phyloP scores from a whole-genome alignment of 2,113 vertebrate genomes.

The Spilogale gracilis region DNA sequence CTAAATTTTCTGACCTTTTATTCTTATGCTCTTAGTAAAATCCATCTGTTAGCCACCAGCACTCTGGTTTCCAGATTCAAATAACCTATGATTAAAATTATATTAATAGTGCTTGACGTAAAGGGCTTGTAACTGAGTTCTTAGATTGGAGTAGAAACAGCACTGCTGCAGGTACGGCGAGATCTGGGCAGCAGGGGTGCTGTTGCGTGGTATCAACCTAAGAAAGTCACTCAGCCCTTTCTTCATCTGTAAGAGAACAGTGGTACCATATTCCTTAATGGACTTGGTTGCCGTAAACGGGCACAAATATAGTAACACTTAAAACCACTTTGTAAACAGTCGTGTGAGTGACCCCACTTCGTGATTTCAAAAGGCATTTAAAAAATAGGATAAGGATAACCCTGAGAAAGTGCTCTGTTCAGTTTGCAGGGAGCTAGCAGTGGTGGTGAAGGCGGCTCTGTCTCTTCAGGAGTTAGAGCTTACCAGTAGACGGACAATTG shows the following conservation, averaged over 20 bases:
- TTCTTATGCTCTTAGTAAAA: constrained; percentile 24
- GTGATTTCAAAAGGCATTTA: not conserved
- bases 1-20: constrained; percentile 27
- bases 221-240: not conserved
- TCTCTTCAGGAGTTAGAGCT: not conserved
- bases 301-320: not conserved
- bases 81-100: not conserved
- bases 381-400: not conserved
- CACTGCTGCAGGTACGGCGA: not conserved
- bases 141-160: not conserved
- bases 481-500: constrained; percentile 8
- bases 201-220: not conserved
- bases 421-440: not conserved
- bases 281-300: not conserved
- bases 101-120: not conserved
- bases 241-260: not conserved
- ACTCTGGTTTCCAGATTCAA: constrained; percentile 17
- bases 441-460: not conserved
- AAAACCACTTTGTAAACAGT: not conserved
- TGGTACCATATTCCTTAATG: not conserved
- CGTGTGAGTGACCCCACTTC: not conserved
- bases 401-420: not conserved
- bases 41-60: not conserved
- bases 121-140: not conserved
- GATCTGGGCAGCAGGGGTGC: not conserved